These are phyloP conservation scores for Hucho hucho DNA, from an alignment of 2,113 vertebrate species.

Conservation along the genomic window DNA sequence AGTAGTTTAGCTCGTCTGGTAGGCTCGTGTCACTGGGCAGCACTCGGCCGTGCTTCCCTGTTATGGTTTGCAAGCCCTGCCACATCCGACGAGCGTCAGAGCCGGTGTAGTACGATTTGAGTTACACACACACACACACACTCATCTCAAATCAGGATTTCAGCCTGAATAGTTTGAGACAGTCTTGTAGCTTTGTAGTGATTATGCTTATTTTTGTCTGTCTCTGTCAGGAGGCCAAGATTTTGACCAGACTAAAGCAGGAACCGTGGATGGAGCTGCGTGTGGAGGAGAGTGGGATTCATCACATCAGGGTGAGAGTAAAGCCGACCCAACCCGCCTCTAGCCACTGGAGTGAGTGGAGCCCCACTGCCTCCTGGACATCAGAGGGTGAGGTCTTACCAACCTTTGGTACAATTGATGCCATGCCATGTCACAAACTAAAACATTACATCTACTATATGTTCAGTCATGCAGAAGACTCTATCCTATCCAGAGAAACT, in stretches of 20 bases:
- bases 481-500: background rate
- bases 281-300: constrained; percentile 5
- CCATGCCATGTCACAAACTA: background rate
- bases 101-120: no score
- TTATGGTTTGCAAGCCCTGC: no score
- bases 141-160: background rate
- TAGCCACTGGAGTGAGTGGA: constrained; percentile 72
- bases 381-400: background rate
- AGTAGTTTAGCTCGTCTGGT: no score
- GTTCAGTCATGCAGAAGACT: background rate
- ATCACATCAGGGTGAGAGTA: constrained; percentile 61
- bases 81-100: no score
- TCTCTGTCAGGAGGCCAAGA: constrained; percentile 13
- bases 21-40: no score
- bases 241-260: fast-evolving
- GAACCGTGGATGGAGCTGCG: background rate
- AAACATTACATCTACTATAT: background rate
- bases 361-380: constrained; percentile 53
- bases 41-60: no score
- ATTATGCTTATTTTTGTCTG: background rate
- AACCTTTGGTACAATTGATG: no score
- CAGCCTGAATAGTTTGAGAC: background rate
- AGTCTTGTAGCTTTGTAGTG: background rate
- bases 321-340: background rate
- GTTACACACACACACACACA: no score